phyloP scores from a whole-genome alignment of 2,888 invertebrate genomes.

The Ecliptopera silaceata region DNA sequence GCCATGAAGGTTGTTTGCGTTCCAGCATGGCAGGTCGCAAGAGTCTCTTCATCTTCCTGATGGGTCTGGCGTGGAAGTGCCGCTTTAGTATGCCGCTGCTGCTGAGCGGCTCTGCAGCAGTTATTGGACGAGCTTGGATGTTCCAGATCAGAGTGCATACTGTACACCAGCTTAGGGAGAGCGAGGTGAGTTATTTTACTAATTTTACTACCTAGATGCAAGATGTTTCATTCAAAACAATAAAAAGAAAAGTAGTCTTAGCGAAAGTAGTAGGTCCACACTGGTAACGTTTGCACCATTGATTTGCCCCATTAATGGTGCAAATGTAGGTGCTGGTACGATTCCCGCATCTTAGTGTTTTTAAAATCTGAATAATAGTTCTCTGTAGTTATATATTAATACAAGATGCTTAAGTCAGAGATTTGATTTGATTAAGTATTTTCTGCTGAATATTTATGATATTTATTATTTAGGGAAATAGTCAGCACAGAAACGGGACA shows the following conservation, averaged over 20 bases:
- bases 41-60: constrained; percentile 77
- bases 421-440: too few relatives aligned
- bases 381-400: too few relatives aligned
- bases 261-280: too few relatives aligned
- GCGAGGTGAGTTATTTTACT: constrained; percentile 53
- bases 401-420: too few relatives aligned
- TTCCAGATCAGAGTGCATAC: constrained; percentile 77
- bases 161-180: constrained; percentile 64
- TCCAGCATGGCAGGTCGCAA: constrained; percentile 61
- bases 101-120: constrained; percentile 72
- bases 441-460: neutral
- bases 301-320: too few relatives aligned
- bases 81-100: constrained; percentile 78
- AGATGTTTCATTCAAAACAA: too few relatives aligned
- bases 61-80: constrained; percentile 77
- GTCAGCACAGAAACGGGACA: neutral
- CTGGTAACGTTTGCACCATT: too few relatives aligned
- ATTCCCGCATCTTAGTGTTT: too few relatives aligned
- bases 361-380: too few relatives aligned
- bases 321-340: too few relatives aligned
- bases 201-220: neutral
- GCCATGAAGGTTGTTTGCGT: neutral
- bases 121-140: constrained; percentile 78
- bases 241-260: too few relatives aligned
- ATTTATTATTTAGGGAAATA: neutral